Conservation (phyloP, 2,113 vertebrate genomes). For the Sprattus sprattus region DNA sequence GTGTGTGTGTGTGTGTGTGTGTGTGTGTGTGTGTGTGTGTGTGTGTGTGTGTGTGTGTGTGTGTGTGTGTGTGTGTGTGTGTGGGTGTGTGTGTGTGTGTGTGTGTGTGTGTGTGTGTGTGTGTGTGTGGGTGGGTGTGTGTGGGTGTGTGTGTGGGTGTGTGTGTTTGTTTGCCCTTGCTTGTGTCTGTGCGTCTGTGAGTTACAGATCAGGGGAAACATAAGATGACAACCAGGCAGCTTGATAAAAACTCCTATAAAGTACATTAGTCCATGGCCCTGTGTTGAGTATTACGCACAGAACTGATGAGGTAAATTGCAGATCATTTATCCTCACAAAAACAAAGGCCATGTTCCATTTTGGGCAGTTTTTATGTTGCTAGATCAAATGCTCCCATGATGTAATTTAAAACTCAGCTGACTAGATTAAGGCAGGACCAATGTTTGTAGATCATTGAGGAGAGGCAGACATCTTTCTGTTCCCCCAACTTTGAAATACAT, state of each 20-base stretch:
- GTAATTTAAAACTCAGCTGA: background rate
- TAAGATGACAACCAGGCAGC: background rate
- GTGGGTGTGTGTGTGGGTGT: background rate
- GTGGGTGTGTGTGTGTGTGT: background rate
- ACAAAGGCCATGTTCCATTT: background rate
- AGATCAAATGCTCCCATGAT: conserved; percentile 6
- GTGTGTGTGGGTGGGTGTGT: background rate
- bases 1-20: conserved; percentile 12
- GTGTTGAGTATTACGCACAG: background rate
- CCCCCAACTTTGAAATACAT: background rate
- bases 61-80: background rate
- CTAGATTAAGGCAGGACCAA: background rate
- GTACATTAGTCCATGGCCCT: background rate
- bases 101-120: background rate
- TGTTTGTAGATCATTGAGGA: background rate
- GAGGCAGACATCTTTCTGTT: conserved; percentile 3
- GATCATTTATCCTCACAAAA: background rate
- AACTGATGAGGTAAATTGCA: background rate
- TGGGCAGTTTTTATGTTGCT: background rate
- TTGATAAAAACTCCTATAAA: background rate
- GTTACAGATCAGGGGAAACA: background rate
- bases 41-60: background rate
- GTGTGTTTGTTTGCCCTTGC: no score
- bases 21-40: background rate
- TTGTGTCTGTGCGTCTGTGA: background rate